Evolutionary conservation across 2,113 vertebrate genomes (phyloP), one percentile per base, ranked within the genome.

Genomic region (Oncorhynchus masou): DNA sequence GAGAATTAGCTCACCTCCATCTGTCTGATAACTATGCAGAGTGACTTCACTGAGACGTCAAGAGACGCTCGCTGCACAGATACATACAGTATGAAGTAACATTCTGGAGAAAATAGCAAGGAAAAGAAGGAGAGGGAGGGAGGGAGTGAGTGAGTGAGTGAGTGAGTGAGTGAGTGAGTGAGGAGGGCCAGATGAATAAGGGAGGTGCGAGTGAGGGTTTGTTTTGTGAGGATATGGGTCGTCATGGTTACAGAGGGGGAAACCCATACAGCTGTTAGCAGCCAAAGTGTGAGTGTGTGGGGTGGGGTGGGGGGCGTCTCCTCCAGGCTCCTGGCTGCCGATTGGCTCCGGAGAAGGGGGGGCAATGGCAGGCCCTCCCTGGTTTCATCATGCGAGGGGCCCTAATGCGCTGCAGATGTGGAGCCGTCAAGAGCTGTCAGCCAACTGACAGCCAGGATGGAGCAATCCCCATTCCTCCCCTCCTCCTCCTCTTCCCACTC

Each of bases 341-440:
- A 86, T 87, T 84, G 73, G 86, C 79, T 68, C 67, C 74, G 71
- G 80, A 51, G 62, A 68, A 45, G 22, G 86, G 76, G 76, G 82
- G 69, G 73, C 85, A 88, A 88, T 88, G 71, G 86, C 83, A 87
- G 88, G 88, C 88, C 59, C 19, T n/a, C 20, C 13, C 87, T 84
- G 87, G 81, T 91, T 93, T 91, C 90, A 89, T 91, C 91, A 93
- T 84, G 81, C 83, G 81, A 74, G 70, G 71, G 80, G 86, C 31
- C 77, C 73, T 93, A 93, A 93, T 87, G 83, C 75, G 74, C 88
- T 87, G 86, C 92, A 93, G 92, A 93, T 93, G 92, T 92, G 84
- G 34, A 66, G 77, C 79, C 87, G 81, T 79, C 79, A 70, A 83
- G 74, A 83, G 80, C 79, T 81, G 87, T 84, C 86, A 83, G 80